Evolutionary conservation across 2,113 vertebrate genomes (phyloP).

Genomic region (Thomomys bottae): DNA sequence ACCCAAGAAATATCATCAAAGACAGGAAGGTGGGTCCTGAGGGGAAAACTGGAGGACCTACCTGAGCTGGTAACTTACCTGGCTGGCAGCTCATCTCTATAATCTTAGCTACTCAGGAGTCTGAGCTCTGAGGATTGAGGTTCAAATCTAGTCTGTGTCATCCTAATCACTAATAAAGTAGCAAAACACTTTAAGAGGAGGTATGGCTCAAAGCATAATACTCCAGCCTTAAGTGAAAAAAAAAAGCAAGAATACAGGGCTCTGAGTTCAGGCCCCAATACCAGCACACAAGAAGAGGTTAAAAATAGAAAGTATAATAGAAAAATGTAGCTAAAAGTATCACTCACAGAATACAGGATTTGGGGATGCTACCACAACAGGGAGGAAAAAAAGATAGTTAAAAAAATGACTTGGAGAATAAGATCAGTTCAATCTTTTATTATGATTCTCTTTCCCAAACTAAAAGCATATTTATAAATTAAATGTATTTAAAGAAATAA

Average conservation of each 20-base stretch:
- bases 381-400: neutral
- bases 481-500: neutral
- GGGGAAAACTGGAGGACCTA: neutral
- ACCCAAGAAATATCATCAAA: neutral
- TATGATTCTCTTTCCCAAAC: neutral
- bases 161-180: no score
- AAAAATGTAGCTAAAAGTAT: neutral
- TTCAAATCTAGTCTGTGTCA: neutral
- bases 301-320: neutral
- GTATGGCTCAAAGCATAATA: neutral
- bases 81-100: neutral
- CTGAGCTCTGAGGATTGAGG: neutral
- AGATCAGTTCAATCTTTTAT: neutral
- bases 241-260: neutral
- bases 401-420: neutral
- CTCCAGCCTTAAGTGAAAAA: neutral
- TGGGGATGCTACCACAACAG: neutral
- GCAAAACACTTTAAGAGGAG: neutral
- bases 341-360: no score
- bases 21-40: neutral
- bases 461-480: neutral
- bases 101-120: neutral
- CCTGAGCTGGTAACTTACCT: no score
- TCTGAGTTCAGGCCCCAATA: neutral
- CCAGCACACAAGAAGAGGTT: no score